Base-by-base conservation (phyloP, 2,888 invertebrate genomes). In the Artemia sp. region DNA sequence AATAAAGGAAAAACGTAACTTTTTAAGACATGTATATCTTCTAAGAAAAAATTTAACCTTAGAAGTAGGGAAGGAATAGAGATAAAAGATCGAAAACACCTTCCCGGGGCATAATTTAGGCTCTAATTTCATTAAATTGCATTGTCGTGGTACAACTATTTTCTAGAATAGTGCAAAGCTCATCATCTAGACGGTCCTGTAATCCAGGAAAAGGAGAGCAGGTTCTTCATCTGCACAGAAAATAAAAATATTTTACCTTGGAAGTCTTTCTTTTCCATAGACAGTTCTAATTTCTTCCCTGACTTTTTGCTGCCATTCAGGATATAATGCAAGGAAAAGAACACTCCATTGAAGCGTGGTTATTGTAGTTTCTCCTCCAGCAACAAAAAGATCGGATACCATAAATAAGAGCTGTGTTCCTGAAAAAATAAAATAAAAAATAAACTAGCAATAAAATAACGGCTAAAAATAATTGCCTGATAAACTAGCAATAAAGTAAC, bases 341-440 rank as follows among this genome's bases (percentile, higher is more conserved):
- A 71, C n/a, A 7, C 38, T 51, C 71, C 71, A 71, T 12, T 67
- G 67, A 51, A 71, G 38, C n/a, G 69, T 71, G 8, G 71, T 71
- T 19, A 71, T 70, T 11, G 71, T 71, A 10, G 71, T 71, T 64
- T 71, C 71, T 12, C 71, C 71, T n/a, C 71, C 71, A 10, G 71
- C 71, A 8, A 71, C 67, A 51, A 71, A 71, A 1, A 71, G 53
- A 51, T 71, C 71, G 14, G 71, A 71, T 19, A 71, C 69, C 66
- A 71, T 51, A 14, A 70, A 71, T 8, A 71, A 50, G 12, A 71
- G 53, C 52, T 71, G 71, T 9, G 19, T n/a, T 52, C 50, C 71
- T 71, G 51, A 10, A n/a, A n/a, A 14, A 38, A 52, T n/a, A 52
- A 12, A 68, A 2, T 52, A 10, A 0, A n/a, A 70, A 51, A 12